Base-by-base conservation (phyloP, 2,888 invertebrate species). In the Rhagophthalmus giganteus region DNA sequence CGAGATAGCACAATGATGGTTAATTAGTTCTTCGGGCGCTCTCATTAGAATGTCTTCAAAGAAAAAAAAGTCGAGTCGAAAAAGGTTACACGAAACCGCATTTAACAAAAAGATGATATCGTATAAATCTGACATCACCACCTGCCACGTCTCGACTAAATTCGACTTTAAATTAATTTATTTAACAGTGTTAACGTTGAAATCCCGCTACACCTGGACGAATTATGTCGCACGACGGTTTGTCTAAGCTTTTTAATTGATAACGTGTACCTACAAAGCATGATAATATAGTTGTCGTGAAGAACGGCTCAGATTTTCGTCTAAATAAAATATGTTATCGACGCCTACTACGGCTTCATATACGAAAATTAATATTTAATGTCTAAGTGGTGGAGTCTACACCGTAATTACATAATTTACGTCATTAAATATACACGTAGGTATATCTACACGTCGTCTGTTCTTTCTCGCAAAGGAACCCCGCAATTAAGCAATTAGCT, bases 371-470 rank as follows among this genome's bases (percentile, higher is more conserved):
- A 44, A 44, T 47, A 39, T 47, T 39, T 27, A 32, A 47, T 13
- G 16, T 24, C 12, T 14, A 49, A 32, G 15, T 26, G 33, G 15
- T 34, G 25, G 32, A 12, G 9, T 33, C 27, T 20, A 34, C 27
- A 26, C 32, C 25, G 24, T 46, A 46, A 46, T 49, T 49, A 42
- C 49, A 41, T 30, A 35, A 49, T 49, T 49, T 41, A 37, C 30
- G 30, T 31, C 30, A 42, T 35, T 30, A 49, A 49, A 41, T 41
- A 41, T 31, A 28, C 44, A 8, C n/a, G n/a, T n/a, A 42, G 28
- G 25, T 28, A 28, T 25, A 48, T 48, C 40, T 34, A 48, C 40
- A 48, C 41, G 47, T 47, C 47, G 47, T 27, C 35, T 11, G 10
- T 20, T 41, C 27, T 27, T n/a, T n/a, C n/a, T n/a, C n/a, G n/a